Base-by-base conservation (phyloP, 2,797 vertebrate genomes). In the Psittacula echo region DNA sequence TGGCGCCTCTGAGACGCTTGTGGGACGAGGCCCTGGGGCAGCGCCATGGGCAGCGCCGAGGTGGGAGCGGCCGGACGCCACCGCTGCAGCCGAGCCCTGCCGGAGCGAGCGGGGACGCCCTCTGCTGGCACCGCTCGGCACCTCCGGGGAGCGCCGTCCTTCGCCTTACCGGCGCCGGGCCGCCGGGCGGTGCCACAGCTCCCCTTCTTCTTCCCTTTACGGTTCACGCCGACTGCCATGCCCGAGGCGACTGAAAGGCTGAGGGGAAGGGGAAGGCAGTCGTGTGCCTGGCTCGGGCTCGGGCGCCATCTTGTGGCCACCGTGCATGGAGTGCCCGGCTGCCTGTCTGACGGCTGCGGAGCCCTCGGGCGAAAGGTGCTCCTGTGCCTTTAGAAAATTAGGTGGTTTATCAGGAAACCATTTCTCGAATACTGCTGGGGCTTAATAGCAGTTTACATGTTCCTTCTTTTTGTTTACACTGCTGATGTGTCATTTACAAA, bases 301-400 rank as follows among this genome's bases (percentile, higher is more conserved):
- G 77, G 85, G 82, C 94, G 95, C 91, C 96, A 94, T 47, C 95
- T 80, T 5, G 94, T 74, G 96, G 2, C 41, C 21, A 13, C 4
- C 3, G 15, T 6, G 4, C 3, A 13, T 22, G 5, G 66, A 42
- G 47, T 4, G 44, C 16, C 17, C 3, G 42, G 23, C 15, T 42
- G 24, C 18, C 22, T 5, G 29, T 14, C 41, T 9, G 50, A 1
- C 5, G 17, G 47, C 61, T 11, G 66, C 6, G 9, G 22, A 16
- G 48, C 21, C n/a, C 10, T 10, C 3, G 17, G 51, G 45, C 14
- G 1, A 11, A 24, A 26, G 20, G 13, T 11, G 53, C 15, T 42
- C 17, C 66, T 3, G 45, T 9, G 1, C 4, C 41, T 11, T 11
- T 0, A 6, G 53, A 17, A 32, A 56, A n/a, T 4, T 0, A 3